Evolutionary conservation across 2,113 vertebrate genomes (phyloP), one percentile per base, ranked within the genome.

Genomic region (Heptranchias perlo): DNA sequence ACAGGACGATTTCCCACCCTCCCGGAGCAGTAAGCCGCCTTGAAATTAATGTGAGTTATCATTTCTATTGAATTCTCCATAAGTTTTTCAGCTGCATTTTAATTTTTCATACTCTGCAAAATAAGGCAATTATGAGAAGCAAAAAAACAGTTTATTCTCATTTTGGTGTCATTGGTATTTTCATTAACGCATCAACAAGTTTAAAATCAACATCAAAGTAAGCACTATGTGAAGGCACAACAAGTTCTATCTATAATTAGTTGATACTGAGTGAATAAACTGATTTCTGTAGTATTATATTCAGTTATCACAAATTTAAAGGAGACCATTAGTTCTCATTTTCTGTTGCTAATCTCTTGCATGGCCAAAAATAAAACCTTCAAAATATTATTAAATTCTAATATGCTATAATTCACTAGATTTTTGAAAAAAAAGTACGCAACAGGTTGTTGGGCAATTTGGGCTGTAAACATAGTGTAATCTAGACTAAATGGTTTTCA

Each of bases 21-120:
- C 52, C 52, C 52, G 52, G 52, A 54, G 8, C 8, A 58, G 58
- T 58, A 10, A 58, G 58, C 58, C 11, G 58, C 58, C 58, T 58
- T 58, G 58, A 98, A 98, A 97, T 98, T 98, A 52, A 98, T 97
- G 96, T 0, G 96, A 96, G 76, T 98, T 97, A 0, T 97, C 96
- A 0, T 98, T 97, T 14, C 97, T 95, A 25, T 98, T 98, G 96
- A 98, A 96, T 97, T 96, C 95, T 97, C 97, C 96, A 98, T 89
- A 78, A 98, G 69, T 91, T 97, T 96, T 21, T 98, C 97, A 65
- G 97, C 96, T 0, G 96, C 95, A 0, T 44, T 92, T 58, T 86
- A 97, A 96, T 98, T 97, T 95, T 97, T 98, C 31, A 96, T 96
- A 0, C 65, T 96, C 98, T 98, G 96, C 67, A 96, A 96, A 0